Base-by-base conservation (phyloP, 2,113 vertebrate species). In the Apteryx mantelli region DNA sequence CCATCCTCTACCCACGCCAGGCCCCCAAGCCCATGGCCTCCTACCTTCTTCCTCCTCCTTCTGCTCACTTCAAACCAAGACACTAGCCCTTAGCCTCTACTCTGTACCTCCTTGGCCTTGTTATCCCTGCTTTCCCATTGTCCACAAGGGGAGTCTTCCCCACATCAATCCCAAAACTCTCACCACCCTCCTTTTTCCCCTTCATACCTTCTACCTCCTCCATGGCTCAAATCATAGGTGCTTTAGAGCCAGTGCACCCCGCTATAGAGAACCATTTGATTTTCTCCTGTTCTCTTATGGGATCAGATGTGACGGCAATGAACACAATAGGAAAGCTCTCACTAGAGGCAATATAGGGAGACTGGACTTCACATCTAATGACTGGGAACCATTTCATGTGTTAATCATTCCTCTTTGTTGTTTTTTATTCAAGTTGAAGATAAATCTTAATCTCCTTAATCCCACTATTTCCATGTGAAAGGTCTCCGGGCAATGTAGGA, bases 381-480 rank as follows among this genome's bases (percentile, higher is more conserved):
- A 93, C 95, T 93, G 82, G 73, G 89, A 96, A 95, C 68, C 82
- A 94, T 88, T 95, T 97, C 94, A 97, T 91, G 66, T 95, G 75
- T 94, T 95, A 95, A 97, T 95, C 90, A 86, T 96, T 81, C 93
- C 66, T 77, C 74, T 96, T 97, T 97, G 96, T 97, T 95, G 91
- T 91, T 95, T 93, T 92, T 97, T 96, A 97, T 93, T 81, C 94
- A 84, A 96, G 89, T 93, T 83, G 95, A 97, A 97, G 82, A 68
- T 94, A 95, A 97, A 94, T 78, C 79, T 97, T 96, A 94, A 96
- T 95, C 96, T 97, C 69, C 85, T 95, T 96, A 97, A 97, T 95
- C 94, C 79, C 42, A 69, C 87, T 96, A 96, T 96, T 96, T 97
- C 89, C 94, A 96, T 94, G 95, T 90, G 89, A 95, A 97, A 97